A percentile compares a stretch with the other conserved stretches of the same genome.
Conservation (phyloP, 2,113 vertebrate genomes). For the human region GRCh38 chr5:136987501-136988000, state of each 20-base stretch:
- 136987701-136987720: background rate
- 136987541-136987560: background rate
- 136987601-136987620: background rate
- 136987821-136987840: background rate
- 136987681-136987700: background rate
- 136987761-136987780: background rate
- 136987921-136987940: background rate
- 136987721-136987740: background rate
- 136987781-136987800: background rate
- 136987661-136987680: background rate
- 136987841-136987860: background rate
- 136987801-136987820: background rate
- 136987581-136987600: background rate
- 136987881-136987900: background rate
- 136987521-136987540: background rate
- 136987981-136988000: background rate
- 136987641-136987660: background rate
- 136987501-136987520: background rate
- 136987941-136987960: background rate
- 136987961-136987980: background rate
- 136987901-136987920: background rate
- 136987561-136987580: background rate
- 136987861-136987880: too few relatives aligned
- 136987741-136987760: background rate
- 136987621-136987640: background rate